These are phyloP conservation scores for Nebria salina DNA, from an alignment of 2,888 invertebrate species.

Conservation along the genomic window DNA sequence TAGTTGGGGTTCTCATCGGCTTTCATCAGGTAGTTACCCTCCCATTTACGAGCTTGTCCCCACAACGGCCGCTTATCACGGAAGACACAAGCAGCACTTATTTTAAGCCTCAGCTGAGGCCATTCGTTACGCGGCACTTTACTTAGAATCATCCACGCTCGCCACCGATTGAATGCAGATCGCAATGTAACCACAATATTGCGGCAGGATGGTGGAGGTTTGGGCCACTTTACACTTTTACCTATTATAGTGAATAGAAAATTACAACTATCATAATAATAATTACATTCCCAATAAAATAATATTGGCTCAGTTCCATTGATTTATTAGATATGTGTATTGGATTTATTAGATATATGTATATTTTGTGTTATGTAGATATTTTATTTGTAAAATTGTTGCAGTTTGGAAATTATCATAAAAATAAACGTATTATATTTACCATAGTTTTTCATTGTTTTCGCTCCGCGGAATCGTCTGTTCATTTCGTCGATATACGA, in stretches of 20 bases:
- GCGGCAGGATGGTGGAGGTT: conserved; percentile 75
- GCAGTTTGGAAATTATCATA: too few species aligned
- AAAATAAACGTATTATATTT: background rate
- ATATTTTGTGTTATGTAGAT: too few species aligned
- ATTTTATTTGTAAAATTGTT: too few species aligned
- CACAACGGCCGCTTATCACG: conserved; percentile 74
- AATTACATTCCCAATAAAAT: too few species aligned
- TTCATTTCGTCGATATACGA: conserved; percentile 75
- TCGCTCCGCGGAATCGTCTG: conserved; percentile 72
- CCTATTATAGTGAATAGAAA: background rate
- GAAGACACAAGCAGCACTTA: conserved; percentile 78
- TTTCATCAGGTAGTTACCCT: conserved; percentile 82
- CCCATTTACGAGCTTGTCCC: conserved; percentile 83
- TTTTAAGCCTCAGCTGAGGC: conserved; percentile 86
- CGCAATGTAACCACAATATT: conserved; percentile 70
- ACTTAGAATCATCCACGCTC: conserved; percentile 86
- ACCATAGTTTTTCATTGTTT: conserved; percentile 77
- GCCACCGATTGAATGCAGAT: conserved; percentile 81
- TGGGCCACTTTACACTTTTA: conserved; percentile 84
- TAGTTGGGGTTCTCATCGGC: conserved; percentile 75
- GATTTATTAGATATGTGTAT: too few species aligned
- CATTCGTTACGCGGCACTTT: conserved; percentile 84
- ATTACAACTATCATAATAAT: too few species aligned
- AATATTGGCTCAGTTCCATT: too few species aligned
- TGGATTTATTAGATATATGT: too few species aligned